Evolutionary conservation across 2,888 invertebrate species (phyloP).

Genomic region (Eupithecia tripunctaria): DNA sequence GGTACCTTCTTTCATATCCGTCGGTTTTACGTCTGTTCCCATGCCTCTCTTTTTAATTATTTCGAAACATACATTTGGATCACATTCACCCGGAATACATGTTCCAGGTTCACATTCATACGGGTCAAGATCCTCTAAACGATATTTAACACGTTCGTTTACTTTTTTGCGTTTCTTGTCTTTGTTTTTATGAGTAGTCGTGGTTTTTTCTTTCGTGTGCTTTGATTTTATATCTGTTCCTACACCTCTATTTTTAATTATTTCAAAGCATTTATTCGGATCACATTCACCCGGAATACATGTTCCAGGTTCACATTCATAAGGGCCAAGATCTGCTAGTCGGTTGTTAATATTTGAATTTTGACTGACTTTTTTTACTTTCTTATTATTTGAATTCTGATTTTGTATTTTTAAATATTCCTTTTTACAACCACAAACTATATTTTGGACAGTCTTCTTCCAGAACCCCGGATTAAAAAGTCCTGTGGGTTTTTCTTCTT

Average conservation of each 20-base stretch:
- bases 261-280: constrained; percentile 51
- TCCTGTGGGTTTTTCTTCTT: background rate
- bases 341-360: background rate
- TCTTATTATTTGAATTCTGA: too few species aligned
- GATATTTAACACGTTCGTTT: background rate
- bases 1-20: background rate
- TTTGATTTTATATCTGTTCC: background rate
- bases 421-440: too few species aligned
- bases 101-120: constrained; percentile 58
- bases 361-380: too few species aligned
- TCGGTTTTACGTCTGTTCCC: constrained; percentile 1
- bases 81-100: constrained; percentile 54
- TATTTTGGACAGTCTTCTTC: too few species aligned
- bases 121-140: constrained; percentile 41
- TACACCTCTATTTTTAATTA: constrained; percentile 37
- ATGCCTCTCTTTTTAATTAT: constrained; percentile 42
- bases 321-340: constrained; percentile 43
- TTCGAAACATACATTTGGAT: constrained; percentile 53
- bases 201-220: background rate
- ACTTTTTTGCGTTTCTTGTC: constrained; percentile 37
- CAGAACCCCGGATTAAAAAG: too few species aligned
- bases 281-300: constrained; percentile 55
- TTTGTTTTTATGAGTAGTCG: constrained; percentile 37
- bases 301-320: constrained; percentile 57
- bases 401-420: too few species aligned